These are phyloP conservation scores for Notolepis coatsorum DNA, from an alignment of 2,797 vertebrate species.

Conservation along the genomic window DNA sequence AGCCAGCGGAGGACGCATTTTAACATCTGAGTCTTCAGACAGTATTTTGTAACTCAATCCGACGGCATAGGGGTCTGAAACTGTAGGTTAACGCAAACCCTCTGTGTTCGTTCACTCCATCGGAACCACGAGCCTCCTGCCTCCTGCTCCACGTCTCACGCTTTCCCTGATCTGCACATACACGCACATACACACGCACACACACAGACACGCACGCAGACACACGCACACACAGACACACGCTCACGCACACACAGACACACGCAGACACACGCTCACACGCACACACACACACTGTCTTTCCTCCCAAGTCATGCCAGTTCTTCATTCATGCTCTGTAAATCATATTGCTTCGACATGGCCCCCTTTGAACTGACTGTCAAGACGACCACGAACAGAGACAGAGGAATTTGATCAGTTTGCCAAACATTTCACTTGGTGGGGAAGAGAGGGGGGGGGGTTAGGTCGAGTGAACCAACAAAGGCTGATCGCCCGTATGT, in stretches of 20 bases:
- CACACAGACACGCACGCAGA: neutral
- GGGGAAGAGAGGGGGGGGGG: neutral
- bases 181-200: neutral
- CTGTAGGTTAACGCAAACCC: constrained; percentile 51
- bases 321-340: constrained; percentile 19
- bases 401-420: constrained; percentile 10
- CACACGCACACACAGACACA: neutral
- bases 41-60: constrained; percentile 49
- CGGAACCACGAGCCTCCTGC: constrained; percentile 29
- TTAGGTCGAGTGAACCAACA: constrained; percentile 9
- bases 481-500: neutral
- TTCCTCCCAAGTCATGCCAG: constrained; percentile 19
- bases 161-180: constrained; percentile 2
- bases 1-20: constrained; percentile 31
- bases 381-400: constrained; percentile 15
- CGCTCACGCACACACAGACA: constrained; percentile 21
- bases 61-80: constrained; percentile 46
- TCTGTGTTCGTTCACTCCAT: constrained; percentile 45
- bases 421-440: constrained; percentile 31
- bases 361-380: constrained; percentile 22
- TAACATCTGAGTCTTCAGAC: constrained; percentile 14
- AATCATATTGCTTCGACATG: constrained; percentile 35
- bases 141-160: constrained; percentile 13
- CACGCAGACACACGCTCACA: neutral
- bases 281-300: constrained; percentile 25